Percentiles rank a stretch among this genome's conserved stretches.
Conservation (phyloP, 2,888 invertebrate genomes). For the Eueremaeus valkanovi region DNA sequence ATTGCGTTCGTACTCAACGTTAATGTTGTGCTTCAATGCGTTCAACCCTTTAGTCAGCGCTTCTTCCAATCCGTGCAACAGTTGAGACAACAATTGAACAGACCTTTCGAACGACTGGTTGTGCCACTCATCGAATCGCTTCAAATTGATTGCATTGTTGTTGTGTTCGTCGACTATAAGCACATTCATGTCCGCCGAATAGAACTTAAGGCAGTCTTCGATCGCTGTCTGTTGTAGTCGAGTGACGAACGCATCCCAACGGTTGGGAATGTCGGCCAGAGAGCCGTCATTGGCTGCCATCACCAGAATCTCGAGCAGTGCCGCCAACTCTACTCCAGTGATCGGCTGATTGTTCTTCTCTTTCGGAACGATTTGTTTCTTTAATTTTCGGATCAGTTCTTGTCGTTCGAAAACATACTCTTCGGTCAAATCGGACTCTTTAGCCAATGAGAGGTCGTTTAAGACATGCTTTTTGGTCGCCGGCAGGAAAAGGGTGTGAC, state of each 20-base stretch:
- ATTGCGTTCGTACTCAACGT: conserved; percentile 33
- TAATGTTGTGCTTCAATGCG: conserved; percentile 40
- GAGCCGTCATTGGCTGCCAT: conserved; percentile 48
- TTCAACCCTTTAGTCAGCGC: conserved; percentile 40
- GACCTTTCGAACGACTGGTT: conserved; percentile 33
- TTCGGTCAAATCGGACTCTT: conserved; percentile 45
- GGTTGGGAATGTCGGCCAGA: conserved; percentile 46
- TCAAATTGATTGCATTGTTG: conserved; percentile 42
- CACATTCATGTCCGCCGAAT: conserved; percentile 44
- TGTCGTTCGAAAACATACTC: conserved; percentile 46
- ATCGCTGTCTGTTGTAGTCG: conserved; percentile 45
- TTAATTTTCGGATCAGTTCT: conserved; percentile 44
- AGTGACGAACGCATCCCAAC: conserved; percentile 47
- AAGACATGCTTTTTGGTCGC: conserved; percentile 44
- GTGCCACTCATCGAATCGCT: conserved; percentile 42
- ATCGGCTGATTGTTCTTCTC: conserved; percentile 46
- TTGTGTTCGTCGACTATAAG: conserved; percentile 38
- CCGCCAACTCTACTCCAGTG: conserved; percentile 45
- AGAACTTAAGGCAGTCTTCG: conserved; percentile 47
- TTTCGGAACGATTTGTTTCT: conserved; percentile 44
- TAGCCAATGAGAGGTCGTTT: conserved; percentile 46
- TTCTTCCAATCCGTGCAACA: conserved; percentile 46
- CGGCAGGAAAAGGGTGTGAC: conserved; percentile 47
- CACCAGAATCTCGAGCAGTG: conserved; percentile 45
- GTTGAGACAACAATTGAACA: conserved; percentile 42